Base-by-base conservation (phyloP, 2,888 invertebrate species). In the Chrysina gloriosa region DNA sequence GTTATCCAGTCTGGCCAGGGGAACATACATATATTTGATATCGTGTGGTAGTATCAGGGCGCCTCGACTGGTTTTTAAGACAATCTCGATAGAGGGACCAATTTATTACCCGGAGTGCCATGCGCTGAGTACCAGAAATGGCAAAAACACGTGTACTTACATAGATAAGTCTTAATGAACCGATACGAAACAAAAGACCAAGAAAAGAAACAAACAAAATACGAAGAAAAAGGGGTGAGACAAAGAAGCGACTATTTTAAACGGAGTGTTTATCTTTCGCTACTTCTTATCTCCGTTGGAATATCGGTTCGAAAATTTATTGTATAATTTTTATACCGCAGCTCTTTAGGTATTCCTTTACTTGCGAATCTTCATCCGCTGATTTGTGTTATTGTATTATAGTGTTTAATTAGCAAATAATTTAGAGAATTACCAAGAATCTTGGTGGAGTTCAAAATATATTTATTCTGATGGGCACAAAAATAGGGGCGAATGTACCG, bases 141-240 rank as follows among this genome's bases (percentile, higher is more conserved):
- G 81, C 75, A 78, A 79, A 80, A 81, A 81, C 81, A 81, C 78
- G 79, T 80, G 80, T 80, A 79, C 76, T 79, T 75, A 74, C 77
- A 76, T 76, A 78, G 80, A 80, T 80, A 80, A 76, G 75, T 77
- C 76, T 75, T 80, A 80, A 80, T 80, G 79, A 80, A 78, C 79
- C 78, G 77, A 58, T 47, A 27, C 34, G 48, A 67, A 58, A 67
- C 65, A 65, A 67, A 67, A 65, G 65, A 50, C 58, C 58, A 42
- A 61, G 58, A 61, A 61, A 61, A 42, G 58, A 29, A 61, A 61
- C 58, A 61, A 61, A 61, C 14, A 27, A 61, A 61, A 19, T 6
- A 23, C 31, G 52, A 3, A 31, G 31, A 31, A 31, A 45, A 50
- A 45, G 45, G 16, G 25, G 27, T 14, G 23, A 61, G 58, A 61